A percentile compares a stretch with the other conserved stretches of the same genome.
Evolutionary conservation across 2,113 vertebrate genomes (phyloP).

Genomic region (Anoura caudifer): DNA sequence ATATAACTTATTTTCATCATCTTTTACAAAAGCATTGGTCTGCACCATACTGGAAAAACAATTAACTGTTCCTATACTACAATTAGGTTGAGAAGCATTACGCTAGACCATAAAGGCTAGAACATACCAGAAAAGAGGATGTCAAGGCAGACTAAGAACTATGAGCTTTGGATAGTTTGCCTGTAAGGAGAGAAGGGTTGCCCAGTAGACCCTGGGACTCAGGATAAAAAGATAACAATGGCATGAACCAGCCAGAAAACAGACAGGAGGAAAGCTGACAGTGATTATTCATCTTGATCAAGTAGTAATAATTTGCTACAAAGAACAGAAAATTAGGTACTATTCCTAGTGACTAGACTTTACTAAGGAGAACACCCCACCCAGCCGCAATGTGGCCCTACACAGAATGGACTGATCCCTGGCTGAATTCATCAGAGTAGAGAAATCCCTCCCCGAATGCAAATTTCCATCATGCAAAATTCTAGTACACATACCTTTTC

Average conservation of each 20-base stretch:
- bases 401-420: not conserved
- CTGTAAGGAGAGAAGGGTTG: not conserved
- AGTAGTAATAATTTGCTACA: not conserved
- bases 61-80: not conserved
- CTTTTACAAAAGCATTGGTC: not conserved
- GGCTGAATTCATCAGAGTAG: not conserved
- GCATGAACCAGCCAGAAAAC: not conserved
- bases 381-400: not conserved
- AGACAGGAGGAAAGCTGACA: not conserved
- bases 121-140: not conserved
- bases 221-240: not conserved
- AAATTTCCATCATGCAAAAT: slow-evolving; percentile 22
- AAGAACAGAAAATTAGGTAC: not conserved
- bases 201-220: not conserved
- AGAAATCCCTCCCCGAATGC: not conserved
- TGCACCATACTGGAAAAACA: not conserved
- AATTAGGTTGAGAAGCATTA: not conserved
- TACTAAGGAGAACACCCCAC: not conserved
- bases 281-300: not conserved
- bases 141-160: not conserved
- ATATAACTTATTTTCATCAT: not conserved
- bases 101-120: not conserved
- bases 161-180: not conserved
- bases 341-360: not conserved
- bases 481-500: slow-evolving; percentile 68